Conservation (phyloP, 2,797 vertebrate genomes). For the Astyanax mexicanus region DNA sequence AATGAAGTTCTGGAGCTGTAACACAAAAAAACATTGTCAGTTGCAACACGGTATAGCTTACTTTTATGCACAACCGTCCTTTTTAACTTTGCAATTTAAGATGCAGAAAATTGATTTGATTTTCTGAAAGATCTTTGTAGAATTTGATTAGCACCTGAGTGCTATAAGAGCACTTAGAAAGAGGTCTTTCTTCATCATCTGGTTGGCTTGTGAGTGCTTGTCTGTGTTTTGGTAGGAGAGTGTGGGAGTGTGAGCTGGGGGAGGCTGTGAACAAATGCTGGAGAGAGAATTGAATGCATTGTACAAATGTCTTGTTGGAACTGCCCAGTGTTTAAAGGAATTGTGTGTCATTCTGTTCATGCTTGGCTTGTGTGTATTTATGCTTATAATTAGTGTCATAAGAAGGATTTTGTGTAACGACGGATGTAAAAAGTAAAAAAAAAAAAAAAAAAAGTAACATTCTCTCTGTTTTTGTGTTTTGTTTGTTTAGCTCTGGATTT, state of each 20-base stretch:
- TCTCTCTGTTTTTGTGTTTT: neutral
- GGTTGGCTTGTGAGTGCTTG: neutral
- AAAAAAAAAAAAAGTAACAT: too few relatives aligned
- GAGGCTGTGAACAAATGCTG: conserved; percentile 38
- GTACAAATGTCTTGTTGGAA: conserved; percentile 33
- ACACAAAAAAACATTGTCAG: too few relatives aligned
- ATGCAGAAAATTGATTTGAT: too few relatives aligned
- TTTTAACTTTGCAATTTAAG: too few relatives aligned
- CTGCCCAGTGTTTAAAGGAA: conserved; percentile 2
- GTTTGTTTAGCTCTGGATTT: conserved; percentile 82
- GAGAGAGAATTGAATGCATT: conserved; percentile 24
- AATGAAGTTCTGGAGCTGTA: too few relatives aligned
- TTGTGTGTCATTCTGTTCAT: neutral
- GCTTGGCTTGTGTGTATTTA: neutral
- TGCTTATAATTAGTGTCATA: neutral
- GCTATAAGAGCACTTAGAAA: neutral
- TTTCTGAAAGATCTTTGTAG: neutral
- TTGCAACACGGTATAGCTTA: too few relatives aligned
- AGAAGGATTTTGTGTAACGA: neutral
- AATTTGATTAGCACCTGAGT: neutral
- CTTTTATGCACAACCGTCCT: too few relatives aligned
- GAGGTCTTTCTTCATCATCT: conserved; percentile 4
- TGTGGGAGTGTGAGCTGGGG: conserved; percentile 47
- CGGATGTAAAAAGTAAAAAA: neutral
- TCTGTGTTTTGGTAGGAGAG: neutral